These are phyloP conservation scores for Apoderus coryli DNA, from an alignment of 2,888 invertebrate species.

Conservation along the genomic window DNA sequence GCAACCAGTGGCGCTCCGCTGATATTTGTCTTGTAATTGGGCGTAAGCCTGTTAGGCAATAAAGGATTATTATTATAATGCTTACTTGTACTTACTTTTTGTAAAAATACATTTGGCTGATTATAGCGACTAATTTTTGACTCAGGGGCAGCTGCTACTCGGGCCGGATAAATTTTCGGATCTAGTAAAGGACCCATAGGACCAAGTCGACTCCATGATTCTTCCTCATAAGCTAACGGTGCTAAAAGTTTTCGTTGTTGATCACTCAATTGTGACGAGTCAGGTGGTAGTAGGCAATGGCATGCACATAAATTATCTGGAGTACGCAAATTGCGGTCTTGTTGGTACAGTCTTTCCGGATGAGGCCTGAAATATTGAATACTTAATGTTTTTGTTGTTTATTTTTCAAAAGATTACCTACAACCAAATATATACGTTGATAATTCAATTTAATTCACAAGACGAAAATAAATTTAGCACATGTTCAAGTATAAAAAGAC, in stretches of 20 bases:
- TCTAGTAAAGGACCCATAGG: conserved; percentile 47
- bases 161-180: conserved; percentile 44
- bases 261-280: conserved; percentile 16
- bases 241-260: conserved; percentile 19
- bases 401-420: too few relatives aligned
- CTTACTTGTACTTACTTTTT: conserved; percentile 38
- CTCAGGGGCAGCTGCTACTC: conserved; percentile 41
- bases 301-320: too few relatives aligned
- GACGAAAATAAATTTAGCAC: too few relatives aligned
- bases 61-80: too few relatives aligned
- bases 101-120: conserved; percentile 46
- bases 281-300: conserved; percentile 17
- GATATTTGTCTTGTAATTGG: conserved; percentile 2
- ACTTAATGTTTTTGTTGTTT: too few relatives aligned
- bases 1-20: background rate
- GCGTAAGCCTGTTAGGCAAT: too few relatives aligned
- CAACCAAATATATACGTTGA: too few relatives aligned
- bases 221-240: conserved; percentile 23
- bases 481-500: too few relatives aligned
- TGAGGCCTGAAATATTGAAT: conserved; percentile 35
- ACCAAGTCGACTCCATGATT: conserved; percentile 34
- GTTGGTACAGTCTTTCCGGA: conserved; percentile 33
- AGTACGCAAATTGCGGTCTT: too few relatives aligned
- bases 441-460: too few relatives aligned
- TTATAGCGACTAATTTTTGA: conserved; percentile 38